These are phyloP conservation scores for Corythornis vintsioides DNA, from an alignment of 2,113 vertebrate species.

Conservation along the genomic window DNA sequence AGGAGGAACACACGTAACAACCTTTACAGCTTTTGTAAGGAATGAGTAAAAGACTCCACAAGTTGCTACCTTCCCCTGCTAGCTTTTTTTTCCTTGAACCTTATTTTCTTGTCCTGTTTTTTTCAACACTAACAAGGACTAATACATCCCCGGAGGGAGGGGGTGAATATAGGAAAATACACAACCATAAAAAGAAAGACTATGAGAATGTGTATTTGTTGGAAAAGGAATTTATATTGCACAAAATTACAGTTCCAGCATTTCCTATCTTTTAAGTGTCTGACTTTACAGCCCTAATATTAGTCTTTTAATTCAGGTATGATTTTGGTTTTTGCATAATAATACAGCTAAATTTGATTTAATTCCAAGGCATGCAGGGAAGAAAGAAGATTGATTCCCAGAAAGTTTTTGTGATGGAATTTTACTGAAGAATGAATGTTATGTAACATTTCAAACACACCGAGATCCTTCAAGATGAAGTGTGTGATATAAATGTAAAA, in stretches of 20 bases:
- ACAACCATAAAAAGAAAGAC: background rate
- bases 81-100: background rate
- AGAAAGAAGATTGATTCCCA: constrained; percentile 64
- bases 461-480: constrained; percentile 49
- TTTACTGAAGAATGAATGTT: constrained; percentile 56
- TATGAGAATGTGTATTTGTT: background rate
- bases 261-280: constrained; percentile 24
- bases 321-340: constrained; percentile 56
- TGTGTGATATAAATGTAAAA: constrained; percentile 36
- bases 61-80: background rate
- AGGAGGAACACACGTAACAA: background rate
- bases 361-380: constrained; percentile 44
- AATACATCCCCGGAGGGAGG: background rate
- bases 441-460: constrained; percentile 56
- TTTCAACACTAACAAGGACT: background rate
- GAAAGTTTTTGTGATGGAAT: constrained; percentile 60
- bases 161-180: background rate
- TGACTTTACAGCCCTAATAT: constrained; percentile 41
- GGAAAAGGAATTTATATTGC: background rate
- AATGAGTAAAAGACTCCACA: constrained; percentile 6
- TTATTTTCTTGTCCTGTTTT: background rate
- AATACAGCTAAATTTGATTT: constrained; percentile 54
- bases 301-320: constrained; percentile 23
- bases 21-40: constrained; percentile 15
- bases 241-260: background rate